Evolutionary conservation across 2,113 vertebrate species (phyloP).

Genomic region (Leptocoma aspasia): DNA sequence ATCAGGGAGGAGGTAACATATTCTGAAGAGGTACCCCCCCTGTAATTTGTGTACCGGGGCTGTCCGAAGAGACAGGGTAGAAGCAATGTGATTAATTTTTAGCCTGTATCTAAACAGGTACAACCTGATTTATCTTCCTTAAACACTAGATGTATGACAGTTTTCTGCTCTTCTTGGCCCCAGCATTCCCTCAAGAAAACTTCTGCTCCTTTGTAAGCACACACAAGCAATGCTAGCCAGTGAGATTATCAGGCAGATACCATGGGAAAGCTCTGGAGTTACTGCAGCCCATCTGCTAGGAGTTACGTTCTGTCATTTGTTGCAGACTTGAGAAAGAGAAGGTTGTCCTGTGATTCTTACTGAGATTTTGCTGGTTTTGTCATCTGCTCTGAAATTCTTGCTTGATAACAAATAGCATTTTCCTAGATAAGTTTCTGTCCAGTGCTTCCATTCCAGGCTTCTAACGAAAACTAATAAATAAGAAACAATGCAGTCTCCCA

Average conservation of each 20-base stretch:
- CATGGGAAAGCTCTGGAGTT: background rate
- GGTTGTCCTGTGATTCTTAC: background rate
- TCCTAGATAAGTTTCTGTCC: background rate
- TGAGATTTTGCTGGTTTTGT: background rate
- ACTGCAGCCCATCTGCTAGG: background rate
- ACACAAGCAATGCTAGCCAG: background rate
- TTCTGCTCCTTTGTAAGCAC: background rate
- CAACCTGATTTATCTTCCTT: slow-evolving; percentile 24
- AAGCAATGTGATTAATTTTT: background rate
- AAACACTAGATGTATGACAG: background rate
- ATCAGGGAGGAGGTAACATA: background rate
- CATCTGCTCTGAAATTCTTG: background rate
- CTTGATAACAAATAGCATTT: background rate
- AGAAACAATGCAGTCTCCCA: background rate
- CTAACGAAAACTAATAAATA: background rate
- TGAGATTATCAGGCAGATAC: background rate
- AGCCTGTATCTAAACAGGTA: background rate
- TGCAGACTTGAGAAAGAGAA: background rate
- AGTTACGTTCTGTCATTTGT: background rate
- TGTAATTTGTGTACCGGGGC: background rate
- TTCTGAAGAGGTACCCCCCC: background rate
- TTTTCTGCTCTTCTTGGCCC: background rate
- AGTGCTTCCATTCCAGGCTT: background rate
- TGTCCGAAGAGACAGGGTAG: background rate
- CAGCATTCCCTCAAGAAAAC: background rate